Conservation (phyloP, 2,888 invertebrate genomes). For the Unio delphinus region DNA sequence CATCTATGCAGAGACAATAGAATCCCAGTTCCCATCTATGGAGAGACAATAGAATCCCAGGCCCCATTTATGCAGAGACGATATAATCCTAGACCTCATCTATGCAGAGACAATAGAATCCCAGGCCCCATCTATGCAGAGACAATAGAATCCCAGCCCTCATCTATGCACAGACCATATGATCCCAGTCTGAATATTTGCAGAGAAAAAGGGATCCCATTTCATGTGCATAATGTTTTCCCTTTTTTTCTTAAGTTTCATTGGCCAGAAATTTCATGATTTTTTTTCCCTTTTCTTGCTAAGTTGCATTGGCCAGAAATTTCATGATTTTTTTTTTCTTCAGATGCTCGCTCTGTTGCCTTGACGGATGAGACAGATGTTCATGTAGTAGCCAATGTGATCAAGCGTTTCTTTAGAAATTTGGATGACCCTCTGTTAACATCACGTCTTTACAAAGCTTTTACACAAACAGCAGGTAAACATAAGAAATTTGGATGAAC, state of each 20-base stretch:
- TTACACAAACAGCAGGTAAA: conserved; percentile 76
- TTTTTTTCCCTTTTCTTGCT: not conserved
- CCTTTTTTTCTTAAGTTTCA: not conserved
- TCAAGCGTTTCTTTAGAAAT: conserved; percentile 92
- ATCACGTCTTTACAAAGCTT: conserved; percentile 79
- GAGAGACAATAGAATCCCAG: too few species aligned
- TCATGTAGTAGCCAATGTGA: conserved; percentile 89
- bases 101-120: too few species aligned
- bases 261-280: not conserved
- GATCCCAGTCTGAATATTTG: too few species aligned
- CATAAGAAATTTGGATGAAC: conserved; percentile 81
- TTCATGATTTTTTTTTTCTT: not conserved
- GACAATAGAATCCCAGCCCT: too few species aligned
- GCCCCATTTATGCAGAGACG: too few species aligned
- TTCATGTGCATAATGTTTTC: not conserved
- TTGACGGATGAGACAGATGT: conserved; percentile 84
- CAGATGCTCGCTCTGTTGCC: conserved; percentile 87
- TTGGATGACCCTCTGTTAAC: conserved; percentile 88
- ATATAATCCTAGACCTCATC: too few species aligned
- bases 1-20: too few species aligned
- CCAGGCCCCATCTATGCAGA: too few species aligned
- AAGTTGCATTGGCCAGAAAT: not conserved
- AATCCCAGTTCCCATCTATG: too few species aligned
- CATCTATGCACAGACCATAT: too few species aligned
- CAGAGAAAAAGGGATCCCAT: too few species aligned